Percentiles rank a stretch among this genome's conserved stretches.
These are phyloP conservation scores for Chironomus riparius DNA, from an alignment of 2,888 invertebrate species.

Conservation along the genomic window DNA sequence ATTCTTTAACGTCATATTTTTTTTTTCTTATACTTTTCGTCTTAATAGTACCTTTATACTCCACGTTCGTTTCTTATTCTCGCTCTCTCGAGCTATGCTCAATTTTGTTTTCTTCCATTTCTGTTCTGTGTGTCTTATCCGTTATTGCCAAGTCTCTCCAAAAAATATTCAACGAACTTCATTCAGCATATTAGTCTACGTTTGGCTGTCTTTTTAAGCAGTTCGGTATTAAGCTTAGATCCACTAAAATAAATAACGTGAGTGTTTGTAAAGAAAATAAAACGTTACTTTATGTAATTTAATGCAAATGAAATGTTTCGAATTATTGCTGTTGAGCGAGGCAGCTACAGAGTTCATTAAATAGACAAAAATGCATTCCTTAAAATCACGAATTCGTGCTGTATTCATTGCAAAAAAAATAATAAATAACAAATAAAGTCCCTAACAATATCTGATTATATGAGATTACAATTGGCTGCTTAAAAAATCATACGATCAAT, in stretches of 20 bases:
- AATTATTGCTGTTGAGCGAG: neutral
- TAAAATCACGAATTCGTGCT: too few relatives aligned
- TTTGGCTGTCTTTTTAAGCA: slow-evolving; percentile 15
- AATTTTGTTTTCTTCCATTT: too few relatives aligned
- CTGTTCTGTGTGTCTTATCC: too few relatives aligned
- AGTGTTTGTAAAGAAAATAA: neutral
- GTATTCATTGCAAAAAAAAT: too few relatives aligned
- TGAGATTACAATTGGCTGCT: too few relatives aligned
- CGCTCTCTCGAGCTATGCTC: neutral
- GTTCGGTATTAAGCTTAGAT: neutral
- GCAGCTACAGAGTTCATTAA: slow-evolving; percentile 6
- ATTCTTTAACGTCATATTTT: neutral
- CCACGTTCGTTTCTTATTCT: neutral
- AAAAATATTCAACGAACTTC: neutral
- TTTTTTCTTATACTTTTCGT: neutral
- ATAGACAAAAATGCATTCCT: neutral
- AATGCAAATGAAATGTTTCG: slow-evolving; percentile 16
- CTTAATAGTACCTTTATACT: neutral
- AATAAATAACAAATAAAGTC: too few relatives aligned
- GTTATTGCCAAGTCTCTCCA: neutral
- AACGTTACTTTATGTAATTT: slow-evolving; percentile 11
- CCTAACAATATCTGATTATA: too few relatives aligned
- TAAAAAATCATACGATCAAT: too few relatives aligned
- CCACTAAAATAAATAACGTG: slow-evolving; percentile 12
- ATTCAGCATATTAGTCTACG: slow-evolving; percentile 9